Conservation (phyloP, 2,888 invertebrate genomes). For the Pinctada fucata region DNA sequence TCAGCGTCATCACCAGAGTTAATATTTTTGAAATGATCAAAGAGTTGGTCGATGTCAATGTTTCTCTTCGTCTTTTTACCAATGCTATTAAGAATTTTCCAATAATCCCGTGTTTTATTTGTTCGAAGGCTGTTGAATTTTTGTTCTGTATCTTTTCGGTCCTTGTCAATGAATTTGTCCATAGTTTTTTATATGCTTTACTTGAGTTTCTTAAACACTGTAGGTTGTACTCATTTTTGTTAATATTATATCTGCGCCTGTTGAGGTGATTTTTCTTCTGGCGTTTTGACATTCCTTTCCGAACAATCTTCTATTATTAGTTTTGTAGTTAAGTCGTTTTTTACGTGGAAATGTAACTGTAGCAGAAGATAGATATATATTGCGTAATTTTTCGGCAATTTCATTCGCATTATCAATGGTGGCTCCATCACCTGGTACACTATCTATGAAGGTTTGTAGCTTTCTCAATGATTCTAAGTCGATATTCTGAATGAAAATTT, state of each 20-base stretch:
- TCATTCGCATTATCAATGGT: too few species aligned
- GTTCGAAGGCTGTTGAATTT: background rate
- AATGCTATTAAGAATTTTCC: slow-evolving; percentile 16
- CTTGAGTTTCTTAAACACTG: slow-evolving; percentile 7
- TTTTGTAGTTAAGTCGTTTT: background rate
- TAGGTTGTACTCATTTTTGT: too few species aligned
- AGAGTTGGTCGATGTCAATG: background rate
- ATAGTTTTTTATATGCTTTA: slow-evolving; percentile 9
- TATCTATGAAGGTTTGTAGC: too few species aligned
- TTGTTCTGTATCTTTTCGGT: background rate
- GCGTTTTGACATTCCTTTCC: slow-evolving; percentile 29
- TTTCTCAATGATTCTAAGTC: too few species aligned
- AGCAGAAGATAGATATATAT: too few species aligned
- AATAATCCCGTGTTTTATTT: slow-evolving; percentile 1
- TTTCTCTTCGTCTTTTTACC: background rate
- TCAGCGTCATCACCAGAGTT: too few species aligned
- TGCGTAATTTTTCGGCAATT: too few species aligned
- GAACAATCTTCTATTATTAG: slow-evolving; percentile 29
- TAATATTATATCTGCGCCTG: slow-evolving; percentile 10
- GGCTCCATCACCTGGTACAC: too few species aligned
- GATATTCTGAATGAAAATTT: too few species aligned
- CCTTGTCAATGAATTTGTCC: background rate
- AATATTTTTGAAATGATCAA: background rate
- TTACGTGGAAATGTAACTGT: too few species aligned
- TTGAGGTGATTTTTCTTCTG: slow-evolving; percentile 20